Evolutionary conservation across 35 echinoderm and acorn worm genomes (phyloP).

Genomic region (Ophioderma brevispina): DNA sequence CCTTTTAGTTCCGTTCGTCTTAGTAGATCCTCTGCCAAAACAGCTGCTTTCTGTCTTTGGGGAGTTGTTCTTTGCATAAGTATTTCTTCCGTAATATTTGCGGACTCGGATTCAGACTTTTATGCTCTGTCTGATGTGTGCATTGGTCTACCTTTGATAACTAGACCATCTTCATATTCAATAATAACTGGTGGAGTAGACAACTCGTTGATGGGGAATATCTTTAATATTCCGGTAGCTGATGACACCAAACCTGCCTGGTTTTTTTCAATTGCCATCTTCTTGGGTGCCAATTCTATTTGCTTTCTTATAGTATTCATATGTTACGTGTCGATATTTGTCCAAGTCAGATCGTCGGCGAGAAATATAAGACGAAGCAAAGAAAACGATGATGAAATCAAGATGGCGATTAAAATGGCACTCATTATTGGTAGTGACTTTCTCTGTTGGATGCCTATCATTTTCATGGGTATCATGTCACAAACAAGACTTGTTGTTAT

Average conservation of each 20-base stretch:
- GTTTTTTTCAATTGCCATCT: slow-evolving; percentile 60
- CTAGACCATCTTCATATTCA: background rate
- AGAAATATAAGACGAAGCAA: too few species aligned
- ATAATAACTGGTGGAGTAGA: background rate
- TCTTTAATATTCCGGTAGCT: background rate
- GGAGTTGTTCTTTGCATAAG: slow-evolving; percentile 16
- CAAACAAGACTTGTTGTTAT: too few species aligned
- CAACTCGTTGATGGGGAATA: background rate
- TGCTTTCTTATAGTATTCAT: slow-evolving; percentile 44
- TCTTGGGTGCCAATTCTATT: slow-evolving; percentile 56
- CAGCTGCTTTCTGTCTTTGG: slow-evolving; percentile 23
- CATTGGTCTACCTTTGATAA: too few species aligned
- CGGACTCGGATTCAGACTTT: background rate
- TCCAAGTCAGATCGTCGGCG: slow-evolving; percentile 45
- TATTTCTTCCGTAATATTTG: slow-evolving; percentile 27
- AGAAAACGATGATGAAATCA: too few species aligned
- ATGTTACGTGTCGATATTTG: slow-evolving; percentile 66
- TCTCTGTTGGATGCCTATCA: too few species aligned
- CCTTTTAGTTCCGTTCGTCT: slow-evolving; percentile 34
- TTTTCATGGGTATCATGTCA: too few species aligned
- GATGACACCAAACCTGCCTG: slow-evolving; percentile 13
- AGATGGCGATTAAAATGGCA: too few species aligned
- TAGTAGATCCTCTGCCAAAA: slow-evolving; percentile 4
- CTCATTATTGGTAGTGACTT: too few species aligned
- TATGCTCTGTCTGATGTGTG: slow-evolving; percentile 69